These are phyloP conservation scores for Episyrphus balteatus DNA, from an alignment of 1,140 invertebrate species.

Conservation along the genomic window DNA sequence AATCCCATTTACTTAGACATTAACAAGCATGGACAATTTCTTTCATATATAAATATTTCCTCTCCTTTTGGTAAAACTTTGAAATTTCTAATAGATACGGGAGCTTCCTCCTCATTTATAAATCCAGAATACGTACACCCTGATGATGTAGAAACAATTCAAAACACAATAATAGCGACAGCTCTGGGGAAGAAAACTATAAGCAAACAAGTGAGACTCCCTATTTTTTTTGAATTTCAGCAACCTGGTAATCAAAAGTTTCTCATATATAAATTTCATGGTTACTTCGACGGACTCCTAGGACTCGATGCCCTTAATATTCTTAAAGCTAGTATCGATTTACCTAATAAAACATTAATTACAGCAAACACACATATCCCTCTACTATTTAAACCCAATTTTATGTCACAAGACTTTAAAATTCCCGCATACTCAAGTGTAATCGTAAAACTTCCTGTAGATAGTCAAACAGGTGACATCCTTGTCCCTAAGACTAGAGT, in stretches of 20 bases:
- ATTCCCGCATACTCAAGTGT: background rate
- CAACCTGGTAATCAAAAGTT: background rate
- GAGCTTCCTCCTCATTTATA: constrained; percentile 6
- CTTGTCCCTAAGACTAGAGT: too few species aligned
- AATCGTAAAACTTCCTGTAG: background rate
- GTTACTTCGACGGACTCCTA: constrained; percentile 5
- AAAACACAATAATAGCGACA: background rate
- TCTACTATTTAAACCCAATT: background rate
- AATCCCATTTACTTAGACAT: constrained; percentile 4
- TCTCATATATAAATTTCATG: constrained; percentile 8
- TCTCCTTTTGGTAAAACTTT: constrained; percentile 1
- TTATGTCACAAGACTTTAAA: background rate
- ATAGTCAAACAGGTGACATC: background rate
- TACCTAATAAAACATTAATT: background rate
- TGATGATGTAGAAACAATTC: background rate
- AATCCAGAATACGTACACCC: background rate
- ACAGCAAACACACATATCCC: background rate
- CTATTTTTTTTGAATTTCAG: constrained; percentile 7
- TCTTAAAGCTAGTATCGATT: background rate
- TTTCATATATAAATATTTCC: constrained; percentile 1
- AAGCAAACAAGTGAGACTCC: background rate
- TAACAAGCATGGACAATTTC: background rate
- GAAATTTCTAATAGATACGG: constrained; percentile 6
- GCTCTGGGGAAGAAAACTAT: background rate
- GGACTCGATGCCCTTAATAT: background rate